Evolutionary conservation across 2,888 invertebrate species (phyloP).

Genomic region (Cabera pusaria): DNA sequence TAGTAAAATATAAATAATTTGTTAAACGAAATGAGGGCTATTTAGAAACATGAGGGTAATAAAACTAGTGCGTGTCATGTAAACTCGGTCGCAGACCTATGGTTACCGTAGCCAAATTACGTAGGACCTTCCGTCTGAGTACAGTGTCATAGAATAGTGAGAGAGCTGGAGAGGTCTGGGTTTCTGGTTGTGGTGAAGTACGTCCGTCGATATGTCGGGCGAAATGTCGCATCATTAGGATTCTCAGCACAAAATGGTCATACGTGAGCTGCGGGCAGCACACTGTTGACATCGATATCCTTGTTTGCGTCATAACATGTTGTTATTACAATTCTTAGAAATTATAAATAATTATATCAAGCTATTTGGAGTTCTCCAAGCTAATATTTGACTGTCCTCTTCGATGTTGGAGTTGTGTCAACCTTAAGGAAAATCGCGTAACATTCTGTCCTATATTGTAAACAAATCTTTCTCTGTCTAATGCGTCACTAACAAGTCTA

Average conservation of each 20-base stretch:
- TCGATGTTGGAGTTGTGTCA: too few relatives aligned
- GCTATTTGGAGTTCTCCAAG: conserved; percentile 24
- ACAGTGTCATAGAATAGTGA: conserved; percentile 35
- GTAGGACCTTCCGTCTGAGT: conserved; percentile 41
- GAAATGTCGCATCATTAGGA: conserved; percentile 69
- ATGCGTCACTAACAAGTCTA: too few relatives aligned
- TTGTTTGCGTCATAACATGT: conserved; percentile 57
- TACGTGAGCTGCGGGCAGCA: conserved; percentile 71
- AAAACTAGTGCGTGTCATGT: conserved; percentile 81
- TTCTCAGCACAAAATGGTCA: conserved; percentile 66
- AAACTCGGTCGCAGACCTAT: conserved; percentile 72
- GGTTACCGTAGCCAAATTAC: conserved; percentile 49
- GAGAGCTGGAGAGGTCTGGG: too few relatives aligned
- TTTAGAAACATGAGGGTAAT: conserved; percentile 83
- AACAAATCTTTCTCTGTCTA: too few relatives aligned
- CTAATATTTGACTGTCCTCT: too few relatives aligned
- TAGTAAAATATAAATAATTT: conserved; percentile 82
- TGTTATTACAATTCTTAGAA: conserved; percentile 47
- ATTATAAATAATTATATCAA: conserved; percentile 35
- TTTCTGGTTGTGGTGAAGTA: conserved; percentile 45
- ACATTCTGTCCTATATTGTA: too few relatives aligned
- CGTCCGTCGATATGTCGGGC: conserved; percentile 57
- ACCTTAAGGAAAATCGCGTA: too few relatives aligned
- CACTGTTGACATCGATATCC: conserved; percentile 49
- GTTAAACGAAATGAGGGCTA: conserved; percentile 80